Percentiles rank a stretch among this genome's conserved stretches.
Conservation (phyloP, 2,797 vertebrate species). For the Pelochelys cantorii region DNA sequence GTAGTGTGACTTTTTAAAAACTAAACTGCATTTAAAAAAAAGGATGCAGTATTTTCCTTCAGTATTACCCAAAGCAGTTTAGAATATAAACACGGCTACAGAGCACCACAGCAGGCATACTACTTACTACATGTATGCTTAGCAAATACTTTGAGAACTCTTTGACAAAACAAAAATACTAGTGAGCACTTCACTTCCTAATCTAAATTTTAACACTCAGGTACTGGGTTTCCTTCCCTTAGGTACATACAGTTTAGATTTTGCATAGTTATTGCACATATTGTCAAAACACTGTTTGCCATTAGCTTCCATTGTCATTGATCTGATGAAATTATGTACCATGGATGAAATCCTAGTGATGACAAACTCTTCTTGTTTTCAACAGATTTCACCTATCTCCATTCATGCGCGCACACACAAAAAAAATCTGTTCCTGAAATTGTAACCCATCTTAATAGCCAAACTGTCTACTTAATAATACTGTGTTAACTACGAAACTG, state of each 20-base stretch:
- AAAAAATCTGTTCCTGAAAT: background rate
- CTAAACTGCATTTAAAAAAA: slow-evolving; percentile 33
- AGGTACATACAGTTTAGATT: background rate
- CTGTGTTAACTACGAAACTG: fast-evolving
- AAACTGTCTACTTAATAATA: background rate
- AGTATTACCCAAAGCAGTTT: background rate
- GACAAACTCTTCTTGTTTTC: background rate
- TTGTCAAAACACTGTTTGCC: background rate
- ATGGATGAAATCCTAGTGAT: background rate
- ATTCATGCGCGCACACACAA: background rate
- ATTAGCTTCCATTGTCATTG: background rate
- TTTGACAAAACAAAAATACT: slow-evolving; percentile 21
- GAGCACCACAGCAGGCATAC: background rate
- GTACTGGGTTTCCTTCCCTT: background rate
- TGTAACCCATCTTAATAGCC: background rate
- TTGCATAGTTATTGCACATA: slow-evolving; percentile 10
- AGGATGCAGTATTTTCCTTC: background rate
- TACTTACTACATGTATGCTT: background rate
- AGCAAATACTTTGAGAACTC: slow-evolving; percentile 5
- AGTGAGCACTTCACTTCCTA: background rate
- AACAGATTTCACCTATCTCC: background rate
- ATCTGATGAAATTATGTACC: background rate
- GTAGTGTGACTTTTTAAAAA: background rate
- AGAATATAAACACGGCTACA: background rate
- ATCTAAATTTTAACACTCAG: slow-evolving; percentile 26